phyloP scores from a whole-genome alignment of 2,797 vertebrate species.

The Pagetopsis macropterus region DNA sequence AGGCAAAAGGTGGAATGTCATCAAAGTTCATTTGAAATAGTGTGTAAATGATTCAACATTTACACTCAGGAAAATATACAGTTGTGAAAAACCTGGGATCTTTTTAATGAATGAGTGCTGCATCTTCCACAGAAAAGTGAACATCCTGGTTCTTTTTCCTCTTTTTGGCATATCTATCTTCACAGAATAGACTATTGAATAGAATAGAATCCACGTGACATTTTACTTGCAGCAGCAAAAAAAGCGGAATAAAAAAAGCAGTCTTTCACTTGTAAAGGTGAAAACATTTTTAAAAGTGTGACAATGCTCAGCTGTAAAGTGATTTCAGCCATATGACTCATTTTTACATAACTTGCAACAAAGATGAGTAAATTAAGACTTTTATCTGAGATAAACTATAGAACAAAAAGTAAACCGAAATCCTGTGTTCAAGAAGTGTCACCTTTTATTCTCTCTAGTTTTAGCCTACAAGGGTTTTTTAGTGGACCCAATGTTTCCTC shows the following conservation, averaged over 20 bases:
- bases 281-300: neutral
- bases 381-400: neutral
- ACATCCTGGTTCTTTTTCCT: neutral
- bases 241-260: neutral
- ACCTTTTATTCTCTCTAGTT: neutral
- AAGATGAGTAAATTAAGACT: neutral
- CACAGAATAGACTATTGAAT: neutral
- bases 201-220: neutral
- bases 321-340: neutral
- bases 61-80: neutral
- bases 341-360: slow-evolving; percentile 2
- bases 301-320: neutral
- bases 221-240: neutral
- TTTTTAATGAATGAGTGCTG: neutral
- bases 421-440: neutral
- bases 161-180: neutral
- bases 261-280: slow-evolving; percentile 1
- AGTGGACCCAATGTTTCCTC: neutral
- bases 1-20: slow-evolving; percentile 1
- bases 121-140: slow-evolving; percentile 1
- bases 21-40: neutral
- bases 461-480: neutral
- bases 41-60: neutral
- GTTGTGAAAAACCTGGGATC: neutral
- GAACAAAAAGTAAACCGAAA: neutral